Percentiles rank a stretch among this genome's conserved stretches.
phyloP scores from a whole-genome alignment of 2,888 invertebrate species.

The Phorcus lineatus region DNA sequence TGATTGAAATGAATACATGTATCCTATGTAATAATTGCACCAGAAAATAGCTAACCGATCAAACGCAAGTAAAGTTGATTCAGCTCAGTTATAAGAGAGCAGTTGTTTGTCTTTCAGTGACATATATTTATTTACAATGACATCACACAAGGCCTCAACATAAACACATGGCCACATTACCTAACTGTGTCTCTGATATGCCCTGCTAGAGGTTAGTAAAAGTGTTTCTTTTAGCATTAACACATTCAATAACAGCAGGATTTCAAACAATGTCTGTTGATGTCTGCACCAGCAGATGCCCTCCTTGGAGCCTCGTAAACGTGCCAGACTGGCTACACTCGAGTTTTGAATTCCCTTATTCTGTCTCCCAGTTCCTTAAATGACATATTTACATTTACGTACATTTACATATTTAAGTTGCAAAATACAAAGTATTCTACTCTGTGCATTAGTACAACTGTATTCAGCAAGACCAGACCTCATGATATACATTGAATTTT shows the following conservation, averaged over 20 bases:
- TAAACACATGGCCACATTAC: not conserved
- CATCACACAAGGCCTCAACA: not conserved
- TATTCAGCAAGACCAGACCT: too few relatives aligned
- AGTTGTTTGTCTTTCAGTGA: not conserved
- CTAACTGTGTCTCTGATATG: not conserved
- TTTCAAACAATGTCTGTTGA: constrained; percentile 3
- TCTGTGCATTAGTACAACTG: too few relatives aligned
- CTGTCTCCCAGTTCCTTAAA: too few relatives aligned
- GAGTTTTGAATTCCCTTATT: too few relatives aligned
- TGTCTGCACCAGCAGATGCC: not conserved
- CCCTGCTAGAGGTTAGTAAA: not conserved
- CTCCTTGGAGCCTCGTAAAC: not conserved
- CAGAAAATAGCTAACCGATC: too few relatives aligned
- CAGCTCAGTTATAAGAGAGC: too few relatives aligned
- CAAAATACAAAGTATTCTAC: too few relatives aligned
- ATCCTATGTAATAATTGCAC: not conserved
- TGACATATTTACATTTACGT: too few relatives aligned
- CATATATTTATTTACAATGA: not conserved
- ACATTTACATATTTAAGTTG: too few relatives aligned
- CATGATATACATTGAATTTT: too few relatives aligned
- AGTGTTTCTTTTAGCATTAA: not conserved
- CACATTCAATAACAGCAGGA: not conserved
- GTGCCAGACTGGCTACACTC: not conserved
- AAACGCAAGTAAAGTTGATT: not conserved
- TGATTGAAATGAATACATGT: not conserved